These are phyloP conservation scores for Cantharis lateralis DNA, from an alignment of 2,888 invertebrate genomes.

Conservation along the genomic window DNA sequence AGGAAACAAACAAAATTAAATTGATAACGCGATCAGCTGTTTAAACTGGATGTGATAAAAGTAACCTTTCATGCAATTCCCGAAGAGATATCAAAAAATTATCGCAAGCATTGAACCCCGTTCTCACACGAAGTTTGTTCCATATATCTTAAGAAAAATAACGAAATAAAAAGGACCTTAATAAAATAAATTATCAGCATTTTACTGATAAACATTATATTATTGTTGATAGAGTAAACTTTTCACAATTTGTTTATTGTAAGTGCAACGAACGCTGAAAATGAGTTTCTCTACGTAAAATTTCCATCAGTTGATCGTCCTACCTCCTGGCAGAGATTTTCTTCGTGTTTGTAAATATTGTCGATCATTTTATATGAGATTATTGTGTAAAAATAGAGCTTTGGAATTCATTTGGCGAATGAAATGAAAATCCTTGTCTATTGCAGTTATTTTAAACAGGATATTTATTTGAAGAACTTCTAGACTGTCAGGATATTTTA, in stretches of 20 bases:
- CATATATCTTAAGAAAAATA: constrained; percentile 25
- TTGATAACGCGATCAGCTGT: constrained; percentile 37
- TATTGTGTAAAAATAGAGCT: not conserved
- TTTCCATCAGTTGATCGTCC: not conserved
- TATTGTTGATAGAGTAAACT: not conserved
- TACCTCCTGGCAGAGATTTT: too few species aligned
- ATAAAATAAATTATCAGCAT: not conserved
- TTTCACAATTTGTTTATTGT: not conserved
- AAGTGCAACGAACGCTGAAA: not conserved
- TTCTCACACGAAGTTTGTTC: constrained; percentile 32
- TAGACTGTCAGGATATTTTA: constrained; percentile 36
- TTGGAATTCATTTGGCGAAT: constrained; percentile 12
- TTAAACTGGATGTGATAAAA: constrained; percentile 32
- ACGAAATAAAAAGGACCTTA: constrained; percentile 10
- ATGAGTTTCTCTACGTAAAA: not conserved
- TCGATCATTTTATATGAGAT: not conserved
- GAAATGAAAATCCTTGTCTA: constrained; percentile 23
- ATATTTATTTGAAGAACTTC: constrained; percentile 33
- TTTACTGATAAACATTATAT: not conserved
- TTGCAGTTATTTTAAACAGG: constrained; percentile 29
- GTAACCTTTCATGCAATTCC: constrained; percentile 37
- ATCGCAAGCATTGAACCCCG: constrained; percentile 36
- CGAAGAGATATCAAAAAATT: constrained; percentile 28
- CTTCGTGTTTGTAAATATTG: not conserved
- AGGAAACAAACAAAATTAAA: constrained; percentile 31